Percentiles rank a stretch among this genome's conserved stretches.
phyloP scores from a whole-genome alignment of 1,140 invertebrate genomes.

The Drosophila oshimai region DNA sequence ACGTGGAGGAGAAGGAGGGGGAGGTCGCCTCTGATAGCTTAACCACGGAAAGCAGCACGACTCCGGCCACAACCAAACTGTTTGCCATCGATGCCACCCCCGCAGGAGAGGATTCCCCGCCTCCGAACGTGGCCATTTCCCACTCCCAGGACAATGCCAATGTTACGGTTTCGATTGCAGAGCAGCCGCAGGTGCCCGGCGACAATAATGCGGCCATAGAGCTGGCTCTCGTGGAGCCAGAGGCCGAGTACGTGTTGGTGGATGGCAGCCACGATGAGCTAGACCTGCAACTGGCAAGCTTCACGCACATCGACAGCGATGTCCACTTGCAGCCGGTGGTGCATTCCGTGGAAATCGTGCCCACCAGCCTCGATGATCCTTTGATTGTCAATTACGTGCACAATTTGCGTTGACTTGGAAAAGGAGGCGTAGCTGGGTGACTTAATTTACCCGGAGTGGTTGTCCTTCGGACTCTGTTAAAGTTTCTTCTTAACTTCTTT shows the following conservation, averaged over 20 bases:
- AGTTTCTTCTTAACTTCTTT: slow-evolving; percentile 27
- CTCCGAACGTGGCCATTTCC: slow-evolving; percentile 55
- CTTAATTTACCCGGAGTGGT: slow-evolving; percentile 1
- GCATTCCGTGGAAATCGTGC: slow-evolving; percentile 76
- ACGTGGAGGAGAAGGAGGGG: not conserved
- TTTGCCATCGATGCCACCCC: slow-evolving; percentile 67
- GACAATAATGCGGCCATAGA: slow-evolving; percentile 67
- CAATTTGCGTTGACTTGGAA: slow-evolving; percentile 56
- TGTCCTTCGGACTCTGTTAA: slow-evolving; percentile 39
- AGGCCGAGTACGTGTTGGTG: slow-evolving; percentile 72
- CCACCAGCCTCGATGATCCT: slow-evolving; percentile 71
- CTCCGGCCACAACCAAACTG: slow-evolving; percentile 53
- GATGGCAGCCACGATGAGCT: slow-evolving; percentile 55
- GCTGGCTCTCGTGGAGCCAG: slow-evolving; percentile 62
- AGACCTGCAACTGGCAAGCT: slow-evolving; percentile 62
- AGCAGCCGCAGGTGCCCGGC: slow-evolving; percentile 51
- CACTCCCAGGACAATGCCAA: slow-evolving; percentile 55
- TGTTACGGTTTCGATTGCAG: slow-evolving; percentile 53
- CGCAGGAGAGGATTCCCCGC: slow-evolving; percentile 24
- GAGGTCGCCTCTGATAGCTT: not conserved
- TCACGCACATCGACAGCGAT: slow-evolving; percentile 73
- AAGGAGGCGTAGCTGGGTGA: not conserved
- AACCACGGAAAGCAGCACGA: slow-evolving; percentile 37
- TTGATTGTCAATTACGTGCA: slow-evolving; percentile 77
- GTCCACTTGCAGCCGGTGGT: slow-evolving; percentile 73